Evolutionary conservation across 1,140 invertebrate genomes (phyloP).

Genomic region (Eufriesea mexicana): DNA sequence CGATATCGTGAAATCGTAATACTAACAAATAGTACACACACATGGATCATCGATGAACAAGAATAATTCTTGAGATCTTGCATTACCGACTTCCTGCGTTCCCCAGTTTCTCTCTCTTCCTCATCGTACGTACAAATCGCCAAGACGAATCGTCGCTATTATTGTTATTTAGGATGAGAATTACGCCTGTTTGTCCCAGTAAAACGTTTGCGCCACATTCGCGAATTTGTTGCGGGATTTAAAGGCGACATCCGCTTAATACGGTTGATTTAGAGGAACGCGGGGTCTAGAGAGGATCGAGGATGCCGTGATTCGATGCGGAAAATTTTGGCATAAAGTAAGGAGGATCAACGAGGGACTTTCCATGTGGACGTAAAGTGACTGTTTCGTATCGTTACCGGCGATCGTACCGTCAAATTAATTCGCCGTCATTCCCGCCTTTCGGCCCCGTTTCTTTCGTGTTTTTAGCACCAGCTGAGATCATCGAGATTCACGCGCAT

Average conservation of each 20-base stretch:
- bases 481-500: not conserved
- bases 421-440: conserved; percentile 15
- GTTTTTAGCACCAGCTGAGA: not conserved
- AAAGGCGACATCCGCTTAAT: not conserved
- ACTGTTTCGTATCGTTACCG: conserved; percentile 24
- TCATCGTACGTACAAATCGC: not conserved
- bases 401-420: conserved; percentile 37
- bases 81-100: not conserved
- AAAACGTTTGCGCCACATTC: not conserved
- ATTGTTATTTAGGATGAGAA: conserved; percentile 8
- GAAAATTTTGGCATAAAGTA: conserved; percentile 34
- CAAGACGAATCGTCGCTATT: not conserved
- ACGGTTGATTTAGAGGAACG: conserved; percentile 16
- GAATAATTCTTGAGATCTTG: no score
- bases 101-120: not conserved
- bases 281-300: not conserved
- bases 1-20: no score
- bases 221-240: conserved; percentile 3
- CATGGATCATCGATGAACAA: not conserved
- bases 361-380: conserved; percentile 18
- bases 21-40: no score
- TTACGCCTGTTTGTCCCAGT: not conserved
- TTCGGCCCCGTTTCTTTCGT: conserved; percentile 19
- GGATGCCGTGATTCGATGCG: not conserved
- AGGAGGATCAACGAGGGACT: not conserved